Evolutionary conservation across 1,140 invertebrate species (phyloP).

Genomic region (Zaprionus lachaisei): DNA sequence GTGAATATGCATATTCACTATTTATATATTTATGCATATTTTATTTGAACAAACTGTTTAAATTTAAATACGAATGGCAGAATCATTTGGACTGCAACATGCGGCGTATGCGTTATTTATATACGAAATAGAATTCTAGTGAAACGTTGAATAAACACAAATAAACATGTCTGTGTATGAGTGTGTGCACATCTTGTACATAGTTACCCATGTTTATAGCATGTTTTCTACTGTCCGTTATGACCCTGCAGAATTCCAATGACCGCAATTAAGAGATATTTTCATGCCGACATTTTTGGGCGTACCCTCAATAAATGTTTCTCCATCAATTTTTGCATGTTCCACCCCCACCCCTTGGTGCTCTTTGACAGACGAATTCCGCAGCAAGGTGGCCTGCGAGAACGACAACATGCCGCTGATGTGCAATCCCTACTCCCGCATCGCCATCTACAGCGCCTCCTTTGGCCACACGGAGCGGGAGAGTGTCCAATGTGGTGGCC

Average conservation of each 20-base stretch:
- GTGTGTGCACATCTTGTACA: background rate
- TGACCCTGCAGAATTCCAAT: slow-evolving; percentile 29
- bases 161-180: background rate
- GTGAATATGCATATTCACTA: background rate
- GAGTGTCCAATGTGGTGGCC: slow-evolving; percentile 90
- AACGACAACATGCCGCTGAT: slow-evolving; percentile 92
- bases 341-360: background rate
- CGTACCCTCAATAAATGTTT: slow-evolving; percentile 30
- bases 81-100: slow-evolving; percentile 7
- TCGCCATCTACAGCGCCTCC: slow-evolving; percentile 95
- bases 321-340: slow-evolving; percentile 13
- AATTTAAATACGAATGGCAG: background rate
- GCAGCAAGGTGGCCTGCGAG: slow-evolving; percentile 95
- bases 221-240: background rate
- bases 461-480: slow-evolving; percentile 95
- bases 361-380: slow-evolving; percentile 91
- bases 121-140: background rate
- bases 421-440: slow-evolving; percentile 92
- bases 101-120: slow-evolving; percentile 24
- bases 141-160: background rate
- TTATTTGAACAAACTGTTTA: slow-evolving; percentile 4
- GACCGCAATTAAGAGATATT: slow-evolving; percentile 34
- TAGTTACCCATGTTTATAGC: slow-evolving; percentile 1
- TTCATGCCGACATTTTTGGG: slow-evolving; percentile 12
- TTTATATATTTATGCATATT: background rate